Evolutionary conservation across 2,888 invertebrate genomes (phyloP).

Genomic region (Drosophila setosimentum): DNA sequence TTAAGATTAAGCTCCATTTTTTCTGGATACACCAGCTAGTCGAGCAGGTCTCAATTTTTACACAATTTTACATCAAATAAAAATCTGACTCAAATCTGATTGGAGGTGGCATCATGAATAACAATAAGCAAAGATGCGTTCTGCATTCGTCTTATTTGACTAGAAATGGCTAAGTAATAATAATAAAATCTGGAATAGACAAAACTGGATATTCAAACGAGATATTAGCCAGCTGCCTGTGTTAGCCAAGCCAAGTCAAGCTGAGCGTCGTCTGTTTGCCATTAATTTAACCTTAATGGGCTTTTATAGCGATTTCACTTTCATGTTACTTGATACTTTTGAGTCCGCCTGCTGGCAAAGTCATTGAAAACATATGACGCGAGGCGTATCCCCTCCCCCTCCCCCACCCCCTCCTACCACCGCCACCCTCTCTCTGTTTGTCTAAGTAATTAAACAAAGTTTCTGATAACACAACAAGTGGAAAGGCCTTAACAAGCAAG

Average conservation of each 20-base stretch:
- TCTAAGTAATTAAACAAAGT: constrained; percentile 74
- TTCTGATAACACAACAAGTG: constrained; percentile 60
- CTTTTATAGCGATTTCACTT: constrained; percentile 70
- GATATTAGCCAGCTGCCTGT: constrained; percentile 12
- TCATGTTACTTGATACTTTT: constrained; percentile 76
- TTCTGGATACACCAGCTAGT: not conserved
- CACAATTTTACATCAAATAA: constrained; percentile 21
- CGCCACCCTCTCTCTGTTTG: constrained; percentile 1
- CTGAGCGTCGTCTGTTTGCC: constrained; percentile 38
- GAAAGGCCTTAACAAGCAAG: constrained; percentile 48
- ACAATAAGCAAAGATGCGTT: constrained; percentile 56
- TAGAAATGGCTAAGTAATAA: constrained; percentile 27
- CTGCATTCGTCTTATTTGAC: constrained; percentile 1
- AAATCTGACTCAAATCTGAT: constrained; percentile 65
- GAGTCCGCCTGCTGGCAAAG: constrained; percentile 46
- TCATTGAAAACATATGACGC: constrained; percentile 73
- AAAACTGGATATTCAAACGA: constrained; percentile 53
- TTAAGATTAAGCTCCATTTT: not conserved
- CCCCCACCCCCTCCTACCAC: constrained; percentile 3
- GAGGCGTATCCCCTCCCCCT: constrained; percentile 13
- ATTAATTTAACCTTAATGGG: constrained; percentile 76
- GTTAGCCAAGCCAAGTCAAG: not conserved
- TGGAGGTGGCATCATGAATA: constrained; percentile 68
- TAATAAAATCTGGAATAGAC: constrained; percentile 44
- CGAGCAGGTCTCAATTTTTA: not conserved